Evolutionary conservation across 2,888 invertebrate species (phyloP), one percentile per base, ranked within the genome.

Genomic region (Drosophila koepferae): DNA sequence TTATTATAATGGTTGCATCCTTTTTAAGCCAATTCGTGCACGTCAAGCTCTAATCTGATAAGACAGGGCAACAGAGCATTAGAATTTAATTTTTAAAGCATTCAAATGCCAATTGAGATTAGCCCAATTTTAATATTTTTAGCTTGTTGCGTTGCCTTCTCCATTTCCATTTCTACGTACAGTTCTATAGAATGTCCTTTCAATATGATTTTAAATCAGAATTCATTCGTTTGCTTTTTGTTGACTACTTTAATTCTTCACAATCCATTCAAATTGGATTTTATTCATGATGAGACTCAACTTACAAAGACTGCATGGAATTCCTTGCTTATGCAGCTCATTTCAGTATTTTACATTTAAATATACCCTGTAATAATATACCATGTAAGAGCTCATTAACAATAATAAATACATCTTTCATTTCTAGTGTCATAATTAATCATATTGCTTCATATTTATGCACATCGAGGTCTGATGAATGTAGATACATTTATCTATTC

Each of bases 401-500:
- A 28, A 28, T 28, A 28, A 28, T 28, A 28, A 6, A 28, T 34
- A 34, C 34, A 34, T 9, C 1, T 23, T 14, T 23, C 20, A 6
- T 14, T 14, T 23, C 44, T 23, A 23, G 44, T 49, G n/a, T 5
- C 3, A 0, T 14, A 51, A 54, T 38, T 2, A 54, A 38, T 54
- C 53, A 38, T 54, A 9, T n/a, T 20, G 53, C 9, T 38, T 23
- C 2, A 23, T 12, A 34, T 18, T 34, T 12, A 10, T 1, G 49
- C 31, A n/a, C n/a, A 49, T 14, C 36, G 23, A 23, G 38, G 20
- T 10, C 4, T 20, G 43, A 14, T 58, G 16, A 44, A 44, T 58
- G 41, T 41, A n/a, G 16, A n/a, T n/a, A 41, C n/a, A 41, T 41
- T 18, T 20, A 58, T 58, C 20, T 58, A 3, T 20, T 43, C 55